These are phyloP conservation scores for Pocillopora verrucosa DNA, from an alignment of 64 coral and sea anemone genomes.

Conservation along the genomic window DNA sequence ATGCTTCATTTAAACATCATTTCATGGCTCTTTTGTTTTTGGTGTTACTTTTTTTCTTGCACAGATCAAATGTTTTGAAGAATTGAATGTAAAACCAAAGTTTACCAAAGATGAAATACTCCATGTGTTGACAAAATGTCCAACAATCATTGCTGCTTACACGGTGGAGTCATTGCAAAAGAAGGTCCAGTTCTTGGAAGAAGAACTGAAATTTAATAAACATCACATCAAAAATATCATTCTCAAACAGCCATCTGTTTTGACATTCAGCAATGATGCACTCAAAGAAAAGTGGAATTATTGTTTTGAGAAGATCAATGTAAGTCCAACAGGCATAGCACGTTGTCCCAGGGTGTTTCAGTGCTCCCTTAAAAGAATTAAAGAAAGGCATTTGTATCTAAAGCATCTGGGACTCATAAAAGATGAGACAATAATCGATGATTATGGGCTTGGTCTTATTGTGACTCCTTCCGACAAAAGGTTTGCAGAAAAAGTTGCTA, in stretches of 20 bases:
- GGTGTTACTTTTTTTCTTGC: not conserved
- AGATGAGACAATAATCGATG: conserved; percentile 78
- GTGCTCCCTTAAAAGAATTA: conserved; percentile 87
- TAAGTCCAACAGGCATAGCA: conserved; percentile 73
- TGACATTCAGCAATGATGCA: conserved; percentile 80
- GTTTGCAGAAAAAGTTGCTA: conserved; percentile 81
- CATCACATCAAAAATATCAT: conserved; percentile 89
- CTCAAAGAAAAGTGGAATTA: conserved; percentile 86
- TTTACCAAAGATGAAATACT: conserved; percentile 83
- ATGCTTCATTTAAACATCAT: too few species aligned
- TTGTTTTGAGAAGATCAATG: conserved; percentile 76
- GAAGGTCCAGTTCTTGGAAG: conserved; percentile 78
- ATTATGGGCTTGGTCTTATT: conserved; percentile 86
- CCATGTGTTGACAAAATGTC: conserved; percentile 90
- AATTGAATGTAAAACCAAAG: conserved; percentile 77
- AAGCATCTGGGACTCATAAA: conserved; percentile 59
- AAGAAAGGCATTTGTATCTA: conserved; percentile 86
- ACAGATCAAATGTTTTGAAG: conserved; percentile 79
- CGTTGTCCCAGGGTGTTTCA: conserved; percentile 90
- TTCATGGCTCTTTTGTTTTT: not conserved
- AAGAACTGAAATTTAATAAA: conserved; percentile 82
- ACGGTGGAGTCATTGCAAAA: conserved; percentile 53
- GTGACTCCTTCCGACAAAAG: conserved; percentile 61
- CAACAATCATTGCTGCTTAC: conserved; percentile 77
- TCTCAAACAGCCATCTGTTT: conserved; percentile 89